These are phyloP conservation scores for Germaria angustata DNA, from an alignment of 2,888 invertebrate genomes.

Conservation along the genomic window DNA sequence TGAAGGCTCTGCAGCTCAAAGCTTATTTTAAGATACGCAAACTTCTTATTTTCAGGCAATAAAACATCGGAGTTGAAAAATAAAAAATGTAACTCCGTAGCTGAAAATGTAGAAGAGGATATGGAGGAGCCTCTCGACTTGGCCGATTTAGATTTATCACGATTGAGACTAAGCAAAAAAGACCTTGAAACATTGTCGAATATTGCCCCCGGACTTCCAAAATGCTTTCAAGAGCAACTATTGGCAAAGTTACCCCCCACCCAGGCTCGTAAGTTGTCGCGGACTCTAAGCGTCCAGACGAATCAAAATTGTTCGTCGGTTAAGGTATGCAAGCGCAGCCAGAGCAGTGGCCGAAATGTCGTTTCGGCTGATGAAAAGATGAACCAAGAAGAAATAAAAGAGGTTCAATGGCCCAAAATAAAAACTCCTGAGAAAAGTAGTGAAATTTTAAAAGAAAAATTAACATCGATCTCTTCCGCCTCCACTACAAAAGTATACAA, in stretches of 20 bases:
- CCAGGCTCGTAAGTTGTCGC: conserved; percentile 84
- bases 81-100: not conserved
- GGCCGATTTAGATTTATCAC: conserved; percentile 85
- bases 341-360: conserved; percentile 80
- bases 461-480: conserved; percentile 33
- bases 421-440: not conserved
- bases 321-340: conserved; percentile 78
- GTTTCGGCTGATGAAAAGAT: not conserved
- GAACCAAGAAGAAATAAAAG: conserved; percentile 43
- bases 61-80: conserved; percentile 22
- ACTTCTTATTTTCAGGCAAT: conserved; percentile 52
- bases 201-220: conserved; percentile 86
- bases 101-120: not conserved
- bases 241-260: conserved; percentile 86
- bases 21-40: not conserved
- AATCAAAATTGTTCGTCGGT: conserved; percentile 65
- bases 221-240: conserved; percentile 86
- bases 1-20: not conserved
- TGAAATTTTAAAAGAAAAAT: conserved; percentile 9
- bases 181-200: conserved; percentile 86
- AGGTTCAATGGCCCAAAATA: not conserved
- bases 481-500: conserved; percentile 72
- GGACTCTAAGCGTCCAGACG: conserved; percentile 82
- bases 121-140: conserved; percentile 80
- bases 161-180: conserved; percentile 85